A percentile compares a stretch with the other conserved stretches of the same genome.
Evolutionary conservation across 92 coral and sea anemone species (phyloP).

Genomic region (Palythoa grandis): DNA sequence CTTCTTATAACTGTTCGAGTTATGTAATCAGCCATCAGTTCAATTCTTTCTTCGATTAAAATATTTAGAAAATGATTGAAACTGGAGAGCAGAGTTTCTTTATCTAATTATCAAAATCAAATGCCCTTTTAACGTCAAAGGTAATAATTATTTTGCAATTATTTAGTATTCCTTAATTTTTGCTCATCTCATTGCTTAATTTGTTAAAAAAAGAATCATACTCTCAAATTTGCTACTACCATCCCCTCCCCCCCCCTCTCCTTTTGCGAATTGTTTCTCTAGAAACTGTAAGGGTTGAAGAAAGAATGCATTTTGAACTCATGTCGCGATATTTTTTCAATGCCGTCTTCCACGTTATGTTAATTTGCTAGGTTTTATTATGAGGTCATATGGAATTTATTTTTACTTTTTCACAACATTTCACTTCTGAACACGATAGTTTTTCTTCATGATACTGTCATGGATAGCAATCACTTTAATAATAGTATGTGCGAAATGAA

Average conservation of each 20-base stretch:
- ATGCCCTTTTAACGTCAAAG: background rate
- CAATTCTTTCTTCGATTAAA: too few species aligned
- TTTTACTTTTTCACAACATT: background rate
- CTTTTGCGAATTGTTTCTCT: constrained; percentile 2
- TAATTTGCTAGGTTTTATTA: background rate
- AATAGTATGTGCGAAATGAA: constrained; percentile 5
- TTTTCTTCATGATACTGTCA: background rate
- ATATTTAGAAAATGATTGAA: background rate
- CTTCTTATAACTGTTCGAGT: too few species aligned
- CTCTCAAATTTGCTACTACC: background rate
- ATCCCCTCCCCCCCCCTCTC: background rate
- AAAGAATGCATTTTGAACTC: constrained; percentile 28
- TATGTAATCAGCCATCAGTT: too few species aligned
- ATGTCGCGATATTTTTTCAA: background rate
- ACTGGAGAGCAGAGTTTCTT: background rate
- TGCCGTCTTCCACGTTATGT: background rate
- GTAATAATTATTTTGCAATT: background rate
- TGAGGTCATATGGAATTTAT: background rate
- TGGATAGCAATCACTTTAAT: background rate
- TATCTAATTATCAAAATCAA: background rate
- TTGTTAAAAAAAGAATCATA: background rate
- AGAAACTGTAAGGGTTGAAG: constrained; percentile 26
- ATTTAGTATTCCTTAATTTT: background rate
- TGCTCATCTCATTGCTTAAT: background rate
- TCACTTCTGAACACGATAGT: background rate